Evolutionary conservation across 2,888 invertebrate genomes (phyloP).

Genomic region (Magallana nippona): DNA sequence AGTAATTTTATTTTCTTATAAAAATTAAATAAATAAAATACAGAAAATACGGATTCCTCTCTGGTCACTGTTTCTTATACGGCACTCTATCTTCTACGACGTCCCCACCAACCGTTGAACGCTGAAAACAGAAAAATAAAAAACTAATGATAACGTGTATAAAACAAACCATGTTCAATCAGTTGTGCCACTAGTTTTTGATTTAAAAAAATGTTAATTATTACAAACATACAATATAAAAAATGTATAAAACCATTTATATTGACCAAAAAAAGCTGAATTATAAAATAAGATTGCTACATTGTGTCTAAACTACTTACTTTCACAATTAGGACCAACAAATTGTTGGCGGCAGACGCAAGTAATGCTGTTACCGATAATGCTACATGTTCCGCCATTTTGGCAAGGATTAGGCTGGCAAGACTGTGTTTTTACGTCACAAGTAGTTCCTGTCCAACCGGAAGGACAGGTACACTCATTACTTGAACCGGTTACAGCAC

Average conservation of each 20-base stretch:
- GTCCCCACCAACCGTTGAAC: not conserved
- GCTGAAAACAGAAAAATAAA: not conserved
- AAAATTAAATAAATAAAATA: no score
- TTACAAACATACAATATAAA: no score
- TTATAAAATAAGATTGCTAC: no score
- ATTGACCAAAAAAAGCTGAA: not conserved
- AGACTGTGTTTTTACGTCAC: not conserved
- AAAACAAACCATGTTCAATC: not conserved
- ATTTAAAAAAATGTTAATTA: no score
- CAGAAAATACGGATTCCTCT: no score
- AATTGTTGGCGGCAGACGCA: not conserved
- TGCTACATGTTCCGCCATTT: slow-evolving; percentile 24
- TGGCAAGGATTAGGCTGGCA: slow-evolving; percentile 34
- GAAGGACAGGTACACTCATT: slow-evolving; percentile 21
- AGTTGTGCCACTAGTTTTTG: no score
- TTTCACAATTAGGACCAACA: slow-evolving; percentile 18
- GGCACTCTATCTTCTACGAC: not conserved
- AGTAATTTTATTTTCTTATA: no score
- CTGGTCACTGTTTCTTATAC: no score
- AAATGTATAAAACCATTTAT: not conserved
- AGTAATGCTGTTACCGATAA: slow-evolving; percentile 6
- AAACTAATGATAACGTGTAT: not conserved
- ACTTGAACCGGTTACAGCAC: not conserved
- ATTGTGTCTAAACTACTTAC: not conserved
- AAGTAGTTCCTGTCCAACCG: slow-evolving; percentile 3